Evolutionary conservation across 2,113 vertebrate genomes (phyloP).

Genomic region (Oceanites oceanicus): DNA sequence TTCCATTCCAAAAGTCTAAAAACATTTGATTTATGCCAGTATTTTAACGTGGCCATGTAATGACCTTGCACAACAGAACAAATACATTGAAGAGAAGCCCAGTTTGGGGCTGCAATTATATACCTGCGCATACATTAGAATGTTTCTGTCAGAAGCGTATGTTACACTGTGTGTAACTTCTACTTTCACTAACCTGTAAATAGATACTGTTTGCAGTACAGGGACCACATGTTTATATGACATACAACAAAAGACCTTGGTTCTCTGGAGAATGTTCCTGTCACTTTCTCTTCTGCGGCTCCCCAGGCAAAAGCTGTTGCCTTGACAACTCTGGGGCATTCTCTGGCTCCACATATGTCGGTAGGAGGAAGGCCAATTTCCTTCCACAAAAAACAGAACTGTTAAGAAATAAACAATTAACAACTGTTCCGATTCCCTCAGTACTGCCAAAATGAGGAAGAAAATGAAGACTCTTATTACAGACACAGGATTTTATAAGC

Average conservation of each 20-base stretch:
- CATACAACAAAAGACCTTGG: conserved; percentile 25
- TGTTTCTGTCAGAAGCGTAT: neutral
- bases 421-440: neutral
- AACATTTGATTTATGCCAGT: neutral
- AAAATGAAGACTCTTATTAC: neutral
- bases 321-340: conserved; percentile 74
- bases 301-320: conserved; percentile 71
- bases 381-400: neutral
- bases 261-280: conserved; percentile 35
- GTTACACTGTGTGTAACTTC: neutral
- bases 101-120: neutral
- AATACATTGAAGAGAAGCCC: neutral
- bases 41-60: neutral
- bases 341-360: conserved; percentile 39
- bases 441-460: neutral
- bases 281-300: conserved; percentile 49
- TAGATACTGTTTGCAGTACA: neutral
- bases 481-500: neutral
- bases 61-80: neutral
- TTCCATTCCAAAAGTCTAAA: neutral
- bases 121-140: neutral
- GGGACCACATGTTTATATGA: neutral
- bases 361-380: conserved; percentile 59
- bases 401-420: conserved; percentile 6
- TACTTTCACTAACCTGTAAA: neutral